Conservation (phyloP, 2,113 vertebrate species). For the Mastomys natalensis region DNA sequence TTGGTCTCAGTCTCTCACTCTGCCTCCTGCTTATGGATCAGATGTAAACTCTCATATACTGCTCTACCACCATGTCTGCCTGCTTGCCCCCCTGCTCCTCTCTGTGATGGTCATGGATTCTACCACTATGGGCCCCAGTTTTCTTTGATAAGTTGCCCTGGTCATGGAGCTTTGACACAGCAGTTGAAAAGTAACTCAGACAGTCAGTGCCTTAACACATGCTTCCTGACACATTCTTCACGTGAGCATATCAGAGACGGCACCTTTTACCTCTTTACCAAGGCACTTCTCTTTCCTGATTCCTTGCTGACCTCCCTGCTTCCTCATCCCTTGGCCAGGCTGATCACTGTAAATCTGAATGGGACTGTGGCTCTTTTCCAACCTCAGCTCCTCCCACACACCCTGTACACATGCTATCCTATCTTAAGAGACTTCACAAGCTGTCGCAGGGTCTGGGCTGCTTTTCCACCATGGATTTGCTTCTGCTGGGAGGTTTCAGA, state of each 20-base stretch:
- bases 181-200: not conserved
- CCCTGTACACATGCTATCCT: not conserved
- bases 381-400: not conserved
- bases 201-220: not conserved
- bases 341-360: not conserved
- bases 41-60: not conserved
- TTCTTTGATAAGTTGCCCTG: not conserved
- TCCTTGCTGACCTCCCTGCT: not conserved
- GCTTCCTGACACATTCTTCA: accelerated
- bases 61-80: not conserved
- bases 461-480: no score
- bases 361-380: no score
- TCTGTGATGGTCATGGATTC: not conserved
- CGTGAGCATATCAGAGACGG: not conserved
- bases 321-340: no score
- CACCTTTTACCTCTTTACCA: not conserved
- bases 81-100: not conserved
- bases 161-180: not conserved
- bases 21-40: not conserved
- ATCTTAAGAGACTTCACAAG: not conserved
- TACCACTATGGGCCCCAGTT: not conserved
- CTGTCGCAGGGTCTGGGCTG: no score
- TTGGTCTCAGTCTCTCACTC: not conserved
- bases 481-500: not conserved
- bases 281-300: not conserved